phyloP scores from a whole-genome alignment of 2,113 vertebrate genomes.

The Chaenogobius annularis region DNA sequence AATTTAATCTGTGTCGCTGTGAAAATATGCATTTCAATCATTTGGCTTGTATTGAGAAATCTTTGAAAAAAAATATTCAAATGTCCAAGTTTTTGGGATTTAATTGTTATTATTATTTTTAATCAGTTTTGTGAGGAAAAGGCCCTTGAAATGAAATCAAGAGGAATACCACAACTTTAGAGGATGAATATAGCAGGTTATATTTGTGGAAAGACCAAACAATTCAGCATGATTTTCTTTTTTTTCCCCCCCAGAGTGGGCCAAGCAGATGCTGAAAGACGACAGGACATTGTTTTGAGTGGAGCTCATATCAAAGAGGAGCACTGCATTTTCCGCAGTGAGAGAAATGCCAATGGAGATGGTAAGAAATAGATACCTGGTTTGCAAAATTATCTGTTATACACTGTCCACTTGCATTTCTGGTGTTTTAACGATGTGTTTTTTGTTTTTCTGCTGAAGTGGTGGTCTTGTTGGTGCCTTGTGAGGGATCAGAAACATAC shows the following conservation, averaged over 20 bases:
- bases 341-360: constrained; percentile 86
- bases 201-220: not conserved
- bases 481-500: constrained; percentile 94
- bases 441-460: constrained; percentile 77
- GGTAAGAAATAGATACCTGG: constrained; percentile 72
- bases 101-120: too few relatives aligned
- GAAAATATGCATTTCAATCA: not conserved
- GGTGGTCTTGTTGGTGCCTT: constrained; percentile 92
- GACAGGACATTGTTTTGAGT: constrained; percentile 96
- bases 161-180: too few relatives aligned
- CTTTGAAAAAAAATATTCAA: too few relatives aligned
- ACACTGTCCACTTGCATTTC: not conserved
- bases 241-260: constrained; percentile 82
- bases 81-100: too few relatives aligned
- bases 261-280: constrained; percentile 90
- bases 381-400: not conserved
- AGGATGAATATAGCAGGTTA: not conserved
- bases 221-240: not conserved
- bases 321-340: constrained; percentile 94
- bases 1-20: not conserved
- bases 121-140: too few relatives aligned
- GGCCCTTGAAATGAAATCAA: too few relatives aligned
- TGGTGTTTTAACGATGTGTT: constrained; percentile 9
- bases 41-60: too few relatives aligned
- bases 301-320: constrained; percentile 97